Percentiles rank a stretch among this genome's conserved stretches.
These are phyloP conservation scores for Stegastes partitus DNA, from an alignment of 2,113 vertebrate species.

Conservation along the genomic window DNA sequence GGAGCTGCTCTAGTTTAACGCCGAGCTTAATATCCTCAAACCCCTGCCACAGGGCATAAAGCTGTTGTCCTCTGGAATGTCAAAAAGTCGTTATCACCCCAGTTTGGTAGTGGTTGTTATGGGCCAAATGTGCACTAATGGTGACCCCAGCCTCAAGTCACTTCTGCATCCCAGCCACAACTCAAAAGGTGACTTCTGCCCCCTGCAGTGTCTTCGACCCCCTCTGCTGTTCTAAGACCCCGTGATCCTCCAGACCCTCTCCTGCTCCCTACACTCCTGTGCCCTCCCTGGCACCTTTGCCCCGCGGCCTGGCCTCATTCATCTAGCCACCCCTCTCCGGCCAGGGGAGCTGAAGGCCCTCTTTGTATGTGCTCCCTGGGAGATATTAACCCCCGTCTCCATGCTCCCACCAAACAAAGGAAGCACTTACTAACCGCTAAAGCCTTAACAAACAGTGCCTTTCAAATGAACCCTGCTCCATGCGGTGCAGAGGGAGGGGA, in stretches of 20 bases:
- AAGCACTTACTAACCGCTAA: conserved; percentile 86
- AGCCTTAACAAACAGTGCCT: conserved; percentile 85
- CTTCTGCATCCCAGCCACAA: background rate
- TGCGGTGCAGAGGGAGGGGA: conserved; percentile 70
- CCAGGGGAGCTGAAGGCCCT: conserved; percentile 83
- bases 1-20: conserved; percentile 38
- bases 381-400: conserved; percentile 84
- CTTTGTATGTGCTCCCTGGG: conserved; percentile 83
- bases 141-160: conserved; percentile 8
- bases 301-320: conserved; percentile 76
- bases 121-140: background rate
- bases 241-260: conserved; percentile 47
- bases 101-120: conserved; percentile 5
- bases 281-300: conserved; percentile 81
- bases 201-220: conserved; percentile 15
- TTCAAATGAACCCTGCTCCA: conserved; percentile 82
- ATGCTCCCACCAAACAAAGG: conserved; percentile 81
- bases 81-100: background rate
- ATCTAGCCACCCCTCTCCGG: conserved; percentile 78
- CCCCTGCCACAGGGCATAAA: background rate
- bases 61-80: background rate
- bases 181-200: conserved; percentile 8
- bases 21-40: background rate
- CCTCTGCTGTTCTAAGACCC: conserved; percentile 23
- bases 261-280: conserved; percentile 59